These are phyloP conservation scores for Scolopax rusticola DNA, from an alignment of 2,797 vertebrate genomes.

Conservation along the genomic window DNA sequence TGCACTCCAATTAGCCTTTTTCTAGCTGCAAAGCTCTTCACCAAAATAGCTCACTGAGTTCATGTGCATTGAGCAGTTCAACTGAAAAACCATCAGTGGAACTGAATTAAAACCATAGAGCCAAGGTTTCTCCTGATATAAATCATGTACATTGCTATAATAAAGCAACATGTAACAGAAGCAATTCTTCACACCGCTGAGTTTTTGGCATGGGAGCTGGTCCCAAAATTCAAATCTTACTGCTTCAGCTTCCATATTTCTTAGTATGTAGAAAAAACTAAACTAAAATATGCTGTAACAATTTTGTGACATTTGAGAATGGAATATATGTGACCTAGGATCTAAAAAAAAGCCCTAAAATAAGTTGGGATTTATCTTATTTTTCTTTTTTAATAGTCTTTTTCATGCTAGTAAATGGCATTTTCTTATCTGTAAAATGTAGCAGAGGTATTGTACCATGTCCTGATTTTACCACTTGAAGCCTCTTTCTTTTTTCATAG, in stretches of 20 bases:
- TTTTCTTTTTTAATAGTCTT: not conserved
- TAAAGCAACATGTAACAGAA: conserved; percentile 48
- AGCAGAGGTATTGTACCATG: not conserved
- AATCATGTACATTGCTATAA: conserved; percentile 41
- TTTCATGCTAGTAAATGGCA: not conserved
- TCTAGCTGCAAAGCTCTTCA: not conserved
- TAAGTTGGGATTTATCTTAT: not conserved
- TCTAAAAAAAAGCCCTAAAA: not conserved
- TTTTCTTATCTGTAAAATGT: conserved; percentile 48
- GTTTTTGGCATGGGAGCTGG: not conserved
- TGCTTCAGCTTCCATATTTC: conserved; percentile 14
- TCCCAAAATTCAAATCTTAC: not conserved
- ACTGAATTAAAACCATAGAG: conserved; percentile 46
- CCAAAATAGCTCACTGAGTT: not conserved
- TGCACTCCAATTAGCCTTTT: not conserved
- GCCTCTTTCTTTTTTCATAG: conserved; percentile 31
- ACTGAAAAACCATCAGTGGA: conserved; percentile 29
- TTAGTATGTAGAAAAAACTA: not conserved
- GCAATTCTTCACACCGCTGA: conserved; percentile 44
- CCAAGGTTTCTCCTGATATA: not conserved
- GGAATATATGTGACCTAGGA: not conserved
- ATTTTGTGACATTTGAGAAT: not conserved
- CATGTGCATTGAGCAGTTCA: not conserved
- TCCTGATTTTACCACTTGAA: conserved; percentile 43
- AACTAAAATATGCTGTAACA: not conserved